phyloP scores from a whole-genome alignment of 2,888 invertebrate species.

The Pilophorus perplexus region DNA sequence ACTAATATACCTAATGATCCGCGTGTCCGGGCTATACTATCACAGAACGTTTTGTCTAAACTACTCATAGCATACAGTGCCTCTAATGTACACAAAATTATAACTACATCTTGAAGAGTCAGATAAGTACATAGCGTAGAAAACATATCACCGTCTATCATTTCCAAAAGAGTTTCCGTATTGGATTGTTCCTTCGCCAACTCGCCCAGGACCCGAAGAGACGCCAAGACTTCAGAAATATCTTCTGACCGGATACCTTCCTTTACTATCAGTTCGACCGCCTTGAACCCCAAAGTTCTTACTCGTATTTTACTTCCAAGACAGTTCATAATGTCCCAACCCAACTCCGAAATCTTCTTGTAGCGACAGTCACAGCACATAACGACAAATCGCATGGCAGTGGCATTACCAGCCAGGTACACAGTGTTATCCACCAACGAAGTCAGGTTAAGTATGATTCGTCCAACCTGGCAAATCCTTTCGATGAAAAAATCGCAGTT shows the following conservation, averaged over 20 bases:
- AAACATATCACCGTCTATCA: constrained; percentile 17
- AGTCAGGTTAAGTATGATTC: constrained; percentile 21
- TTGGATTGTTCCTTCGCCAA: constrained; percentile 28
- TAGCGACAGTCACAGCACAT: constrained; percentile 30
- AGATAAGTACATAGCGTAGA: constrained; percentile 28
- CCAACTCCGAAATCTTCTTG: constrained; percentile 27
- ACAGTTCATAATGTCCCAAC: constrained; percentile 26
- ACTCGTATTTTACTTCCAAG: constrained; percentile 18
- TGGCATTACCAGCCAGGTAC: constrained; percentile 14
- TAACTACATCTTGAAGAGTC: constrained; percentile 28
- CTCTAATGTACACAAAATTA: constrained; percentile 32
- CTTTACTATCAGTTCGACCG: constrained; percentile 6
- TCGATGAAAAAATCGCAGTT: constrained; percentile 27
- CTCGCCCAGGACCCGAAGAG: constrained; percentile 24
- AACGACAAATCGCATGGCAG: constrained; percentile 21
- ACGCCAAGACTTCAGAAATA: constrained; percentile 30
- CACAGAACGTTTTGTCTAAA: constrained; percentile 31
- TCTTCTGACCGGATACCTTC: constrained; percentile 19
- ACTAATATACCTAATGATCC: constrained; percentile 27
- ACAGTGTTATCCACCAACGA: background rate
- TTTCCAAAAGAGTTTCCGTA: constrained; percentile 5
- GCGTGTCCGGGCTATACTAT: constrained; percentile 21
- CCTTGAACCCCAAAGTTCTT: constrained; percentile 17
- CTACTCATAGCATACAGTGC: constrained; percentile 24
- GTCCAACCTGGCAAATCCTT: constrained; percentile 19